These are phyloP conservation scores for Apeltes quadracus DNA, from an alignment of 2,113 vertebrate species.

Conservation along the genomic window DNA sequence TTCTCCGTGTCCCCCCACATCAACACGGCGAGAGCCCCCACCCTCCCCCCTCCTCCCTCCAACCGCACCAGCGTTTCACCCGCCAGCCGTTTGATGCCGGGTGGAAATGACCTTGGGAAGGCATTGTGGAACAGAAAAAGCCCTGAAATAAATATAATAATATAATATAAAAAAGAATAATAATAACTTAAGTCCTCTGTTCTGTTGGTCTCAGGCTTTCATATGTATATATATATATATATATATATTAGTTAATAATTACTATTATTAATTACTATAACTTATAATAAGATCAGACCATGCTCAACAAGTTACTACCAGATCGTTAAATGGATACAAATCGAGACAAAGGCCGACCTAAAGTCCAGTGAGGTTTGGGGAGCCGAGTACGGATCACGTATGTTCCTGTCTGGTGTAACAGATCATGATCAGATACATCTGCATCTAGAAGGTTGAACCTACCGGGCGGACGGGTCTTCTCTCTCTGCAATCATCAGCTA, in stretches of 20 bases:
- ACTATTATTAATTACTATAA: neutral
- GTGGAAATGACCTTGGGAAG: constrained; percentile 27
- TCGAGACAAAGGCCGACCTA: no score
- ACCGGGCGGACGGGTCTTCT: no score
- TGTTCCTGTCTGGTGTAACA: no score
- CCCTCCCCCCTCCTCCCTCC: constrained; percentile 17
- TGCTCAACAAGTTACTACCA: no score
- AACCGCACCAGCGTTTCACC: constrained; percentile 21
- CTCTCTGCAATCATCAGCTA: no score
- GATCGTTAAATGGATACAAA: no score
- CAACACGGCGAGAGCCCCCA: constrained; percentile 31
- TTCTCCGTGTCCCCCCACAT: constrained; percentile 27
- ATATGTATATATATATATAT: neutral
- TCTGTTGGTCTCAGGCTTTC: neutral
- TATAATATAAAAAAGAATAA: neutral
- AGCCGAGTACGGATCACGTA: no score
- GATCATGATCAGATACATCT: no score
- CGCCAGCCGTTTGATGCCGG: neutral
- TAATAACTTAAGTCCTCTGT: neutral
- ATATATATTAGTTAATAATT: neutral
- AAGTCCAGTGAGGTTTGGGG: no score
- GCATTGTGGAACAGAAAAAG: neutral
- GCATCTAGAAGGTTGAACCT: no score
- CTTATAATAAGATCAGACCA: no score
- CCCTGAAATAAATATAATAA: neutral